These are phyloP conservation scores for Antennarius maculatus DNA, from an alignment of 2,797 vertebrate species.

Conservation along the genomic window DNA sequence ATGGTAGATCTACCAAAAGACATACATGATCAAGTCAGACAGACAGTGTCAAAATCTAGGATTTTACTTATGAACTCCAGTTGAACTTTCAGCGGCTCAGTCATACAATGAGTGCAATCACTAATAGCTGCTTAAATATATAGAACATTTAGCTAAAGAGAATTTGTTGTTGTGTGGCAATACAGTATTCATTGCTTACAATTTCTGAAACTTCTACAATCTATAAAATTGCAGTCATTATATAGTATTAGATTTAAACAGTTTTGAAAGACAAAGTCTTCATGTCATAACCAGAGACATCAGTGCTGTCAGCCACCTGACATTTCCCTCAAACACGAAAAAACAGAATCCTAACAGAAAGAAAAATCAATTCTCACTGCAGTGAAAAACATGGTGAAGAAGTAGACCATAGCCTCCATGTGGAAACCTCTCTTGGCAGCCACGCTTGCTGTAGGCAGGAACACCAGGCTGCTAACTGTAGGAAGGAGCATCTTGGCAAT, in stretches of 20 bases:
- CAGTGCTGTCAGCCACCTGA: background rate
- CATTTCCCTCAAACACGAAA: background rate
- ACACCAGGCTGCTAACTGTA: constrained; percentile 92
- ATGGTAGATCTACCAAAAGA: constrained; percentile 85
- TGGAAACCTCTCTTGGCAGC: constrained; percentile 94
- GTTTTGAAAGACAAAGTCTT: background rate
- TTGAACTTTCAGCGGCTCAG: background rate
- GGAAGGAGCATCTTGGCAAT: constrained; percentile 94
- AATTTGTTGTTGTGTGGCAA: background rate
- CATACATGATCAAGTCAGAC: background rate
- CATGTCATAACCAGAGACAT: background rate
- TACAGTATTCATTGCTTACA: no score
- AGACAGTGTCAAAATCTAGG: background rate
- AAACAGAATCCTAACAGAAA: constrained; percentile 1
- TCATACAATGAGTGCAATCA: background rate
- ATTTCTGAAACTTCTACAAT: no score
- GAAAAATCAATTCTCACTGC: constrained; percentile 83
- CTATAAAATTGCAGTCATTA: no score
- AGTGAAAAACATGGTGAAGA: constrained; percentile 97
- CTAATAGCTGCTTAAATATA: background rate
- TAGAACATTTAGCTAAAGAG: background rate
- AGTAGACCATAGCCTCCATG: constrained; percentile 99
- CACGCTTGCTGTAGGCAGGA: constrained; percentile 90
- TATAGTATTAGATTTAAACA: background rate
- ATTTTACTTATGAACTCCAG: no score